These are phyloP conservation scores for Nesoenas mayeri DNA, from an alignment of 2,113 vertebrate species.

Conservation along the genomic window DNA sequence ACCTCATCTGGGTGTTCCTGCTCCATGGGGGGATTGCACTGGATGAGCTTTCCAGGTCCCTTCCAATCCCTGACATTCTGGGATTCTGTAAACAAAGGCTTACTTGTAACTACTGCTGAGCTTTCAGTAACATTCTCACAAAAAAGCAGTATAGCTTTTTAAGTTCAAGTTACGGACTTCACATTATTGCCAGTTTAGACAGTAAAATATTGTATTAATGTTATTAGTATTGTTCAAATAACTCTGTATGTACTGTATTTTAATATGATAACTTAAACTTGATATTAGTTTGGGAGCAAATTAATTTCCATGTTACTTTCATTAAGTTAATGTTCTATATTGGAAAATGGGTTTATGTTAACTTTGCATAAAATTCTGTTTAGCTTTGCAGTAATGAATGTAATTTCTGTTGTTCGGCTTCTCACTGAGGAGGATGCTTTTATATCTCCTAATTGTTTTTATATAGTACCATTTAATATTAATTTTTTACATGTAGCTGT, in stretches of 20 bases:
- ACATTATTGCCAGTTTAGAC: background rate
- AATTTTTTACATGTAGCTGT: background rate
- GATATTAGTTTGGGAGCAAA: background rate
- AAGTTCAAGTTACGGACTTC: background rate
- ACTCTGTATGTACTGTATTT: background rate
- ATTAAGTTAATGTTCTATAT: background rate
- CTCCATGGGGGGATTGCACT: too few relatives aligned
- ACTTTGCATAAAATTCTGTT: background rate
- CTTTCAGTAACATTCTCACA: background rate
- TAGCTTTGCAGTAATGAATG: background rate
- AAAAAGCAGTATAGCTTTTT: background rate
- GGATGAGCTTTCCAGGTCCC: too few relatives aligned
- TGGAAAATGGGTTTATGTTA: background rate
- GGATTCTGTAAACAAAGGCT: constrained; percentile 50
- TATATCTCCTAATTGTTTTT: background rate
- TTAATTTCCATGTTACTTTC: background rate
- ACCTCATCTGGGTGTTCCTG: too few relatives aligned
- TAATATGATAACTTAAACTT: background rate
- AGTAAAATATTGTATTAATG: background rate
- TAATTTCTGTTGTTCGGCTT: background rate
- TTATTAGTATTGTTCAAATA: constrained; percentile 6
- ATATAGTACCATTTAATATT: background rate
- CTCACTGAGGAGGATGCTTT: background rate
- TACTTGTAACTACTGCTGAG: constrained; percentile 39
- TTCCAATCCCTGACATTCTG: too few relatives aligned